A percentile compares a stretch with the other conserved stretches of the same genome.
phyloP scores from a whole-genome alignment of 2,888 invertebrate genomes.

The Melikaiella ostensackeni region DNA sequence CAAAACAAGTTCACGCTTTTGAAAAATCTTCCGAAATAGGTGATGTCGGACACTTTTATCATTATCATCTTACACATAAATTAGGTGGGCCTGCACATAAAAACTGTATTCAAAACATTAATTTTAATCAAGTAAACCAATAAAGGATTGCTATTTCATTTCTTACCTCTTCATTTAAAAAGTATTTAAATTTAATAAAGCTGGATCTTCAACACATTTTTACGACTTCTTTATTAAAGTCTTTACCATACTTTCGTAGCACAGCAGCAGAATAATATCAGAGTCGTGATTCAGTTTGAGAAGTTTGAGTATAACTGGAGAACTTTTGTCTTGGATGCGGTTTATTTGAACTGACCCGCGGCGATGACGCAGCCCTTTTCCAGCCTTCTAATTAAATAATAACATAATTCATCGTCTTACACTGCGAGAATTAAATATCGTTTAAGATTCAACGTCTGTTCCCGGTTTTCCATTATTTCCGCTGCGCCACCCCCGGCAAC shows the following conservation, averaged over 20 bases:
- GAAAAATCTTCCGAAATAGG: too few relatives aligned
- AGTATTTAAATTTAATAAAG: constrained; percentile 15
- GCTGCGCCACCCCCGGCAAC: constrained; percentile 42
- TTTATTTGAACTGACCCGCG: constrained; percentile 58
- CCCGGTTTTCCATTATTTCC: constrained; percentile 70
- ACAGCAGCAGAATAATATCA: constrained; percentile 15
- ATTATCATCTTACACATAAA: too few relatives aligned
- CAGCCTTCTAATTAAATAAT: constrained; percentile 73
- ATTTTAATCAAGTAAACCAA: background rate
- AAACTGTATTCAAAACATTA: too few relatives aligned
- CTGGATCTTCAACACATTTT: constrained; percentile 9
- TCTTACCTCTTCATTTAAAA: background rate
- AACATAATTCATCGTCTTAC: constrained; percentile 72
- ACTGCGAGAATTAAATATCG: constrained; percentile 73
- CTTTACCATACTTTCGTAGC: constrained; percentile 1
- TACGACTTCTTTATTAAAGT: constrained; percentile 25
- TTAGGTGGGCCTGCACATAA: too few relatives aligned
- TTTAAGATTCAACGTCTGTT: constrained; percentile 71
- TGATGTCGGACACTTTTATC: too few relatives aligned
- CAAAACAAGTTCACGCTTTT: too few relatives aligned
- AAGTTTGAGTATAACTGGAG: constrained; percentile 28
- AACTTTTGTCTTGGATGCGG: constrained; percentile 39
- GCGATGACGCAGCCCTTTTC: constrained; percentile 57
- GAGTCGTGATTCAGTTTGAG: constrained; percentile 29
- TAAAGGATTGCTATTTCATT: background rate